Conservation (phyloP, 1,140 invertebrate genomes). For the Steinernema feltiae region DNA sequence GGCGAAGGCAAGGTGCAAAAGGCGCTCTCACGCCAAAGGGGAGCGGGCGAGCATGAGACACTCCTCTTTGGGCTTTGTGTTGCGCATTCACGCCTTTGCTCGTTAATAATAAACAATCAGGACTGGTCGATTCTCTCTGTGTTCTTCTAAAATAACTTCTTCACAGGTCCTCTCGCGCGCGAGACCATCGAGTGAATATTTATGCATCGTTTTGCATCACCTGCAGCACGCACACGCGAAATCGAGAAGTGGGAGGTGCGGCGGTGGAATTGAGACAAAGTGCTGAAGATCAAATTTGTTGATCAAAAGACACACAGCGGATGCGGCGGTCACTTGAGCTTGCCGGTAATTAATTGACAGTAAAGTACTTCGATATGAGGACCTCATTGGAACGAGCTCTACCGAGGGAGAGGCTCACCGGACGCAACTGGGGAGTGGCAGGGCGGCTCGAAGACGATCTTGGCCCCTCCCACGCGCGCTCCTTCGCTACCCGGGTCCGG, state of each 20-base stretch:
- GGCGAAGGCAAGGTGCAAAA: not conserved
- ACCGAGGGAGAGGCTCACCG: conserved; percentile 5
- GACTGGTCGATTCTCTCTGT: not conserved
- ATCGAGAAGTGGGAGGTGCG: not conserved
- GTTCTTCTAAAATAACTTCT: not conserved
- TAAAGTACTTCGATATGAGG: not conserved
- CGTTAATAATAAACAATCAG: conserved; percentile 12
- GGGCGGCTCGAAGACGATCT: conserved; percentile 11
- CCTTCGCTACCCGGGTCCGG: not conserved
- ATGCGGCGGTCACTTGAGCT: not conserved
- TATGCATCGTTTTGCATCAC: not conserved
- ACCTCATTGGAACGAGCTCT: not conserved
- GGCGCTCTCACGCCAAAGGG: not conserved
- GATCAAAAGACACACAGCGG: not conserved
- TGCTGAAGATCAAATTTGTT: not conserved
- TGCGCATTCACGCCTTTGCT: conserved; percentile 4
- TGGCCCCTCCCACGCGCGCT: conserved; percentile 8
- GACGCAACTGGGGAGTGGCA: not conserved
- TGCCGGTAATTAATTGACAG: not conserved
- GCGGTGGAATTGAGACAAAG: too few species aligned
- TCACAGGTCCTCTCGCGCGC: not conserved
- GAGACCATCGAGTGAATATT: not conserved
- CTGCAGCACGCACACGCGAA: not conserved
- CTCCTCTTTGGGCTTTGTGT: not conserved
- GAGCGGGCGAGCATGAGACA: not conserved